Evolutionary conservation across 2,888 invertebrate species (phyloP).

Genomic region (Pyrochroa serraticornis): DNA sequence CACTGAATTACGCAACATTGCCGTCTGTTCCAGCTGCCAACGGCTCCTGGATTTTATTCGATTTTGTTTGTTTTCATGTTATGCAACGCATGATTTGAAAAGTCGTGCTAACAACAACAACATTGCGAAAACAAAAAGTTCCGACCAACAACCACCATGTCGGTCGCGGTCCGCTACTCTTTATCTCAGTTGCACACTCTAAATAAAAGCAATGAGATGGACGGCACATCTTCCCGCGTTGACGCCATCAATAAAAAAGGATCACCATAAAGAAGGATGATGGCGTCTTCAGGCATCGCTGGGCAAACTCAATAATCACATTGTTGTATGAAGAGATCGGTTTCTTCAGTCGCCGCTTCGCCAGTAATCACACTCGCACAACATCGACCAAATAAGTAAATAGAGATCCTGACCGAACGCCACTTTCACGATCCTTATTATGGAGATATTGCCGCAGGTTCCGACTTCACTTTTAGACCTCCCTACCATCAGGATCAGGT

Average conservation of each 20-base stretch:
- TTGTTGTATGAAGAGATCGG: background rate
- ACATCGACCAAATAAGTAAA: background rate
- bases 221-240: background rate
- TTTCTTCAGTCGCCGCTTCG: background rate
- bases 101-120: conserved; percentile 4
- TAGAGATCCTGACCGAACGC: background rate
- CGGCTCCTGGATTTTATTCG: too few species aligned
- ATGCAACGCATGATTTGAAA: conserved; percentile 2
- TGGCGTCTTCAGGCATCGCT: background rate
- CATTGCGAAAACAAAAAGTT: background rate
- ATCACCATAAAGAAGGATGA: background rate
- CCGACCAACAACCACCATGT: conserved; percentile 7
- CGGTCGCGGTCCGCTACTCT: conserved; percentile 8
- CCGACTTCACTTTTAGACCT: background rate
- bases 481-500: background rate
- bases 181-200: background rate
- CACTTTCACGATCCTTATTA: background rate
- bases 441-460: background rate
- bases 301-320: background rate
- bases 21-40: too few species aligned
- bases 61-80: too few species aligned
- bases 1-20: too few species aligned
- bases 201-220: background rate
- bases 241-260: conserved; percentile 4
- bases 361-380: too few species aligned